phyloP scores from a whole-genome alignment of 1,140 invertebrate genomes.

The Argopecten irradians region DNA sequence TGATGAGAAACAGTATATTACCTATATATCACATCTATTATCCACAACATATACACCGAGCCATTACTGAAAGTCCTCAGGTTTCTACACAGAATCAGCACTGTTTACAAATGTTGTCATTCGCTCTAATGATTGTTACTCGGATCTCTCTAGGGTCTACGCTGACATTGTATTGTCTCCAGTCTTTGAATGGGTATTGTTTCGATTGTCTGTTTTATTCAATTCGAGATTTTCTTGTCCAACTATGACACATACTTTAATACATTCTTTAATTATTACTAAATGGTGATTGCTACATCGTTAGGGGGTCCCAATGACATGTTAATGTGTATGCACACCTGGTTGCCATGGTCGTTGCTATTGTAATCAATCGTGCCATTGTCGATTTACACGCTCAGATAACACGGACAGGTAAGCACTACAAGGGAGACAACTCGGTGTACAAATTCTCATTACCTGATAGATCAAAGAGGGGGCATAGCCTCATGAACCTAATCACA shows the following conservation, averaged over 20 bases:
- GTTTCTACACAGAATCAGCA: neutral
- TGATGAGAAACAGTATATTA: neutral
- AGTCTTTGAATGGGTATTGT: neutral
- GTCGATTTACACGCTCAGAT: constrained; percentile 6
- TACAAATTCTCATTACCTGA: neutral
- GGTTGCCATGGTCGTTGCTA: constrained; percentile 20
- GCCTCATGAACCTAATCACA: too few species aligned
- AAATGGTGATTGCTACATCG: neutral
- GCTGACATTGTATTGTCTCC: neutral
- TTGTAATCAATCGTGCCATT: neutral
- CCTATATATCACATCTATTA: neutral
- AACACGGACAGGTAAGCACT: neutral
- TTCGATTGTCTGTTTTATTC: neutral
- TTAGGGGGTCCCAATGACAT: neutral
- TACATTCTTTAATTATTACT: neutral
- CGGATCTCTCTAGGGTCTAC: constrained; percentile 14
- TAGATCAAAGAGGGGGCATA: too few species aligned
- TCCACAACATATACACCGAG: neutral
- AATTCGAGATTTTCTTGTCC: neutral
- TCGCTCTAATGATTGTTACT: neutral
- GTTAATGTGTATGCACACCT: neutral
- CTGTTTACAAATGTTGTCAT: constrained; percentile 11
- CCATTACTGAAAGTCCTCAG: neutral
- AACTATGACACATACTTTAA: neutral
- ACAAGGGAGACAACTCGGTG: neutral